phyloP scores from a whole-genome alignment of 2,113 vertebrate species.

The Nothoprocta perdicaria region DNA sequence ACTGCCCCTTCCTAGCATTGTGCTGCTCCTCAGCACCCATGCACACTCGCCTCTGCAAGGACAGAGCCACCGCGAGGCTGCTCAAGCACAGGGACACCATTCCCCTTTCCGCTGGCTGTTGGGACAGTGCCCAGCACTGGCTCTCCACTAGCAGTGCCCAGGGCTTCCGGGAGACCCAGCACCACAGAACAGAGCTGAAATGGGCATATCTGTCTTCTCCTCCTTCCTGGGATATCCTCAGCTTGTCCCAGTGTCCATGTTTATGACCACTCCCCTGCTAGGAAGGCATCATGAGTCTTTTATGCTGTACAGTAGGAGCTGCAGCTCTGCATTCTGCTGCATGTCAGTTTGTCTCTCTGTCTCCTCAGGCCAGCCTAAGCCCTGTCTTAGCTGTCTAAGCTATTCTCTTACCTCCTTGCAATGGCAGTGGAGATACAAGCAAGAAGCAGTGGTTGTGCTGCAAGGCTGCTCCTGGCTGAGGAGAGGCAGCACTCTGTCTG shows the following conservation, averaged over 20 bases:
- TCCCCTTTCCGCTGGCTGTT: background rate
- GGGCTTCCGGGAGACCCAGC: background rate
- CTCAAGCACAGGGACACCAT: background rate
- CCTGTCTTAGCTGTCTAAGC: no score
- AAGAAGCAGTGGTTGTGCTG: background rate
- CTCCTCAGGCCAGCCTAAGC: background rate
- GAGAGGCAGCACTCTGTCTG: background rate
- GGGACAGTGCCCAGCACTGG: background rate
- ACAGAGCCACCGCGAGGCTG: background rate
- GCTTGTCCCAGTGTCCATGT: background rate
- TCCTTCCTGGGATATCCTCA: background rate
- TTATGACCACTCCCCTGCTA: background rate
- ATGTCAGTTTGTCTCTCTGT: fast-evolving
- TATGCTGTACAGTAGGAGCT: background rate
- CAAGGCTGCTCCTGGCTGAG: background rate
- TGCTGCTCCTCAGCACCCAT: background rate
- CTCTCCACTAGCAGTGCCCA: background rate
- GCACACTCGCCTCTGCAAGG: background rate
- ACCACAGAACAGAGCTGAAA: background rate
- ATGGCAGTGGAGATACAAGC: background rate
- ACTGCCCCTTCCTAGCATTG: no score
- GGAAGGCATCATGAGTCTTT: background rate
- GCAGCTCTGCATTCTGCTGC: background rate
- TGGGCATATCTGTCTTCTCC: background rate
- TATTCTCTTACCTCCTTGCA: background rate